These are phyloP conservation scores for Drosophila nasuta DNA, from an alignment of 1,140 invertebrate genomes.

Conservation along the genomic window DNA sequence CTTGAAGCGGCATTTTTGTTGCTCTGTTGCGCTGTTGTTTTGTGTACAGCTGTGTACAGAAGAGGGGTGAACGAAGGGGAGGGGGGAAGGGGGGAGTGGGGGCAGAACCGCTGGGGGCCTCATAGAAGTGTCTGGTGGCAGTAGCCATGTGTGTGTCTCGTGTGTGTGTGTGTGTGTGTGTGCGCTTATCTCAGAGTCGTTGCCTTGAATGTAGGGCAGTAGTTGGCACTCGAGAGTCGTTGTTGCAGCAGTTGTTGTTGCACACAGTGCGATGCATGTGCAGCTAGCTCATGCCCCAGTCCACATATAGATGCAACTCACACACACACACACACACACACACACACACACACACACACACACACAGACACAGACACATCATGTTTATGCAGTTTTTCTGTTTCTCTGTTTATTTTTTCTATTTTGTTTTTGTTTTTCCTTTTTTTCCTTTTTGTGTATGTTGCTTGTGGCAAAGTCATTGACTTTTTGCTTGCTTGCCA, in stretches of 20 bases:
- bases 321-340: background rate
- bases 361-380: constrained; percentile 32
- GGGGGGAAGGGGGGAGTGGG: background rate
- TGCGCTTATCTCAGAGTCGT: constrained; percentile 79
- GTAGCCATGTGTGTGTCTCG: constrained; percentile 47
- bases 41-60: constrained; percentile 19
- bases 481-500: constrained; percentile 46
- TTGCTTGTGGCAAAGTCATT: constrained; percentile 51
- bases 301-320: constrained; percentile 52
- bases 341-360: background rate
- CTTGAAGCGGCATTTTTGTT: constrained; percentile 75
- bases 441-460: background rate
- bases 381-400: constrained; percentile 33
- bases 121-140: constrained; percentile 76
- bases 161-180: constrained; percentile 31
- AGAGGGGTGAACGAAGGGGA: background rate
- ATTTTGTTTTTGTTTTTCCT: background rate
- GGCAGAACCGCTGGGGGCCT: constrained; percentile 52
- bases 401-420: background rate
- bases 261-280: constrained; percentile 49
- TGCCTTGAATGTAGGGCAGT: constrained; percentile 82
- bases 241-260: constrained; percentile 49
- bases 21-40: constrained; percentile 46
- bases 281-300: constrained; percentile 51
- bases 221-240: constrained; percentile 76